Percentiles rank a stretch among this genome's conserved stretches.
Conservation (phyloP, 2,797 vertebrate species). For the Lophotriccus pileatus region DNA sequence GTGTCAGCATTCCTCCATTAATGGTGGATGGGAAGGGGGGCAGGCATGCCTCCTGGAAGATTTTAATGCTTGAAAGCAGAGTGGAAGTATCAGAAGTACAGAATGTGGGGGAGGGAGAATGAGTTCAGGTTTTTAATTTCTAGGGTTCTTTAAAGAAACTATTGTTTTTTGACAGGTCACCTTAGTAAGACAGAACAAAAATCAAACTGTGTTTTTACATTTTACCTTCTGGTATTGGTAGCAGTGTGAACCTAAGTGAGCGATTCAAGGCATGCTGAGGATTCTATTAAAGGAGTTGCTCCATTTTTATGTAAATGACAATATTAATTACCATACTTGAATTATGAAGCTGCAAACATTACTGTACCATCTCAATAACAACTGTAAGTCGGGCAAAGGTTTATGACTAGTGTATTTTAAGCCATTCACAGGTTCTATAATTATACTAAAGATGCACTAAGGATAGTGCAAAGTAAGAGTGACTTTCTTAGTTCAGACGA, state of each 20-base stretch:
- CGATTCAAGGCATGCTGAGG: background rate
- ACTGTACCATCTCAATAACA: background rate
- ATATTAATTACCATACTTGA: background rate
- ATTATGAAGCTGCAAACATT: background rate
- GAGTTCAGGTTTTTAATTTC: background rate
- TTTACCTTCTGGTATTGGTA: background rate
- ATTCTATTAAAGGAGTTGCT: background rate
- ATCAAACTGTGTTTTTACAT: background rate
- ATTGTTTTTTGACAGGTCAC: background rate
- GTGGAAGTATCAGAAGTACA: background rate
- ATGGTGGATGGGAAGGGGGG: background rate
- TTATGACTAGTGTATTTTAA: background rate
- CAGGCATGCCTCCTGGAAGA: background rate
- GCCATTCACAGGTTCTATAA: background rate
- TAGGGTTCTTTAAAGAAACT: too few species aligned
- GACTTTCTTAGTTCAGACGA: background rate
- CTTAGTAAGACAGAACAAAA: background rate
- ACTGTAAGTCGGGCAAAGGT: background rate
- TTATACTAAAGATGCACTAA: background rate
- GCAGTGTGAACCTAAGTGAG: background rate
- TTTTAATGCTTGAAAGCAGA: background rate
- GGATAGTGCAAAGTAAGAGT: background rate
- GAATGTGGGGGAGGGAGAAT: accelerated
- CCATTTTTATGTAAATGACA: background rate
- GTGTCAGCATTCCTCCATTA: background rate